Base-by-base conservation (phyloP, 2,888 invertebrate genomes). In the Lasioglossum oenotherae region DNA sequence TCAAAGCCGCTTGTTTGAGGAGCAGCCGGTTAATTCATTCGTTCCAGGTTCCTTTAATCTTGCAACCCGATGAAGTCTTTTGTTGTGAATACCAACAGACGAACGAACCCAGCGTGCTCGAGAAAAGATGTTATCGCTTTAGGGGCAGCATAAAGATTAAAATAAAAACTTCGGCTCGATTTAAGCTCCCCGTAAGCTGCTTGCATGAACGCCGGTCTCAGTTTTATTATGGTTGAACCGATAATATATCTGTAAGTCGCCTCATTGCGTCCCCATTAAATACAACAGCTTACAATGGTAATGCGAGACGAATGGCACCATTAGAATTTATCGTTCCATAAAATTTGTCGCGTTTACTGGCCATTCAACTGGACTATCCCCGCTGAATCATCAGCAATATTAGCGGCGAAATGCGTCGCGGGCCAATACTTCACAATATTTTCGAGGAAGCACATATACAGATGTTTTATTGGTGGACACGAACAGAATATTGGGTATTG, bases 161-260 rank as follows among this genome's bases (percentile, higher is more conserved):
- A 31, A 38, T 67, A 49, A 69, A 81, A 78, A 74, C 64, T 74
- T 41, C 46, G 60, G 84, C 88, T 4, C 87, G 88, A 89, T 89
- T 88, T 86, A 82, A 85, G 57, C 41, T 46, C 16, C 69, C 41
- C 76, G 79, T 85, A 85, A 88, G 86, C 87, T 85, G 72, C 60
- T 81, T 87, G 86, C 60, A n/a, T 76, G 85, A 75, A 87, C 82
- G 88, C 87, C 85, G 85, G 90, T 92, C 85, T 87, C 85, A 78
- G 85, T 91, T 92, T 91, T 92, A 91, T 90, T 90, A 86, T 88
- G 69, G 88, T 74, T 85, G 84, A 74, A 89, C 87, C 82, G 86
- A 76, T 81, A 74, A 78, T 84, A 84, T 72, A 78, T 78, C 64
- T 74, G 74, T 85, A 83, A 88, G 81, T 76, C 41, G n/a, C 67